Base-by-base conservation (phyloP, 2,113 vertebrate species). In the Sphaerodactylus townsendi region DNA sequence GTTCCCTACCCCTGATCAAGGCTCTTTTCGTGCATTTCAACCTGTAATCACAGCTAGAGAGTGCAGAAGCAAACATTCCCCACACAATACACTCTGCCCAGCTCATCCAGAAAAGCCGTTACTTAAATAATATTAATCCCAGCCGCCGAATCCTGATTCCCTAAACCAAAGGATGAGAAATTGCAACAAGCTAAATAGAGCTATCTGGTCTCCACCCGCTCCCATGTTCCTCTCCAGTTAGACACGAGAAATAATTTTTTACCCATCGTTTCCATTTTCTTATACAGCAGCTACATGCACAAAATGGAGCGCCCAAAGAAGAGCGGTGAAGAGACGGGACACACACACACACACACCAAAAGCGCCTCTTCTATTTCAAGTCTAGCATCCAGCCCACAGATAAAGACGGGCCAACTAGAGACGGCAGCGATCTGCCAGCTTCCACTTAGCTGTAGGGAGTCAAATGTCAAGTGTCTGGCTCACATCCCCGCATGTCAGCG, bases 291-390 rank as follows among this genome's bases (percentile, higher is more conserved):
- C 30, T 19, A 79, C 10, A 62, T 28, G 25, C 59, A 23, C 59
- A 19, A 23, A n/a, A 8, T 39, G 41, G 13, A 39, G 30, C 71
- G 85, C 79, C 85, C 86, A 76, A 76, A 64, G 17, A 35, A 41
- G 14, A 30, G 10, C 3, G 10, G 33, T 17, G 21, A 39, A 3
- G 25, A 39, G 13, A 41, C 4, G 13, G 33, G 75, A 90, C n/a
- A n/a, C n/a, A 88, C 28, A 81, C 15, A 6, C 80, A 86, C 65
- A 80, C n/a, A 69, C 64, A 84, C 64, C 89, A 0, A 0, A 89
- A 77, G 78, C 76, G 77, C 77, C 81, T 89, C 87, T 76, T 64
- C 86, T 88, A 83, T 35, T 92, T 79, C 19, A 84, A 87, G 50
- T 88, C 88, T 77, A 41, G 90, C 1, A 0, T 68, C 65, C 82